Evolutionary conservation across 2,888 invertebrate species (phyloP), one percentile per base, ranked within the genome.

Genomic region (Drosophila nigricruria): DNA sequence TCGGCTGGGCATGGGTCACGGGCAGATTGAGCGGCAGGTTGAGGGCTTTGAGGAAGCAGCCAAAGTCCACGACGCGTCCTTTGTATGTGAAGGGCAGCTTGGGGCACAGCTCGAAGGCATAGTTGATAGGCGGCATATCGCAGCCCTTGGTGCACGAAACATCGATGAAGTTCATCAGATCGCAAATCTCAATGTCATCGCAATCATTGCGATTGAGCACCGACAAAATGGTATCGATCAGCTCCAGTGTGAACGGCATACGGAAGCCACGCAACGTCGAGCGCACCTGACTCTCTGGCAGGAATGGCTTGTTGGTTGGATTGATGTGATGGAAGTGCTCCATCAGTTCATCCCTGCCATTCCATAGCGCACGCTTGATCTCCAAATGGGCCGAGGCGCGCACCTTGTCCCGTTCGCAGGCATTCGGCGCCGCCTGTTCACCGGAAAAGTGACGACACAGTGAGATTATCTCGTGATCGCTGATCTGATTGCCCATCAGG

Each of bases 381-480:
- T 96, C 96, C 23, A 95, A 94, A 77, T 97, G 95, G 2, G 96
- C 95, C 42, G 96, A 92, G 0, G 96, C 84, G 75, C 96, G 94
- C 89, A 79, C 94, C 93, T 67, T 94, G 85, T 88, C 93, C 34
- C 91, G 92, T 76, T 89, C 89, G 87, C 91, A 93, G n/a, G 80
- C 64, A 79, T 90, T 81, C 8, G 92, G 91, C 34, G 93, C 93
- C 8, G 92, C 92, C 78, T 94, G 93, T 73, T 95, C 94, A 0
- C 95, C 95, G 0, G 96, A 95, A 91, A 96, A 97, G 77, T 95
- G 94, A 67, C 97, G 94, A 4, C 96, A 95, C 10, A 97, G 92
- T 0, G 97, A 96, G 1, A 97, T 93, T 90, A 96, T 96, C 93
- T 97, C 97, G 73, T 97, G 97, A 85, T 97, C 96, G 0, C 95